Conservation (phyloP, 2,113 vertebrate genomes). For the Neotoma lepida region DNA sequence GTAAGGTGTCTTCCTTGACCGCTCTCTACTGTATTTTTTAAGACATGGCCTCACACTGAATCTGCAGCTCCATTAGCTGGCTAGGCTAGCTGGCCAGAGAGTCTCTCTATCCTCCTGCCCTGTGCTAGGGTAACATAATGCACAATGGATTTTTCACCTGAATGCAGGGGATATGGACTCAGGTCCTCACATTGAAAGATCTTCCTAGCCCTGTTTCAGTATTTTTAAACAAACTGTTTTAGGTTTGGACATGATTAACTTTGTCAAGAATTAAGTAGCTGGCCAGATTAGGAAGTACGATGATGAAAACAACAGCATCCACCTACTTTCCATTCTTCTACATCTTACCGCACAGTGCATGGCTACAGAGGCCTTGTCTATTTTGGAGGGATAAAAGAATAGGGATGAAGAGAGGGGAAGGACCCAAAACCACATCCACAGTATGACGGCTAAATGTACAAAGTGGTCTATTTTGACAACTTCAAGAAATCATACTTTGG, state of each 20-base stretch:
- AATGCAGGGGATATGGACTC: background rate
- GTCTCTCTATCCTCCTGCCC: background rate
- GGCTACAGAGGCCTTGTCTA: conserved; percentile 14
- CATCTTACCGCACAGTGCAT: conserved; percentile 7
- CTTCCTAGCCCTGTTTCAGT: background rate
- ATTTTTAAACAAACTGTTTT: conserved; percentile 53
- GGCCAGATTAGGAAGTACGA: background rate
- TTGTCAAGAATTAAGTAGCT: conserved; percentile 22
- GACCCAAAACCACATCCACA: conserved; percentile 9
- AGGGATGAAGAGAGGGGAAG: conserved; percentile 9
- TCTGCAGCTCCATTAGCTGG: background rate
- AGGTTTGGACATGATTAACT: conserved; percentile 24
- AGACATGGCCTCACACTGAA: background rate
- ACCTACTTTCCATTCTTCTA: conserved; percentile 13
- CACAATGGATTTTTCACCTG: background rate
- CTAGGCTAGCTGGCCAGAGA: background rate
- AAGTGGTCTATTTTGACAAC: background rate
- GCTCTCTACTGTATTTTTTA: background rate
- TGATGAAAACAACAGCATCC: background rate
- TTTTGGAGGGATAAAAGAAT: conserved; percentile 8
- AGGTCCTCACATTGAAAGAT: background rate
- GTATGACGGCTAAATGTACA: background rate
- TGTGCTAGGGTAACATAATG: background rate
- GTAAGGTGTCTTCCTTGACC: background rate
- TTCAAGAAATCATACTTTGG: conserved; percentile 7